A percentile compares a stretch with the other conserved stretches of the same genome.
Evolutionary conservation across 2,888 invertebrate species (phyloP).

Genomic region (Ceraclea dissimilis): DNA sequence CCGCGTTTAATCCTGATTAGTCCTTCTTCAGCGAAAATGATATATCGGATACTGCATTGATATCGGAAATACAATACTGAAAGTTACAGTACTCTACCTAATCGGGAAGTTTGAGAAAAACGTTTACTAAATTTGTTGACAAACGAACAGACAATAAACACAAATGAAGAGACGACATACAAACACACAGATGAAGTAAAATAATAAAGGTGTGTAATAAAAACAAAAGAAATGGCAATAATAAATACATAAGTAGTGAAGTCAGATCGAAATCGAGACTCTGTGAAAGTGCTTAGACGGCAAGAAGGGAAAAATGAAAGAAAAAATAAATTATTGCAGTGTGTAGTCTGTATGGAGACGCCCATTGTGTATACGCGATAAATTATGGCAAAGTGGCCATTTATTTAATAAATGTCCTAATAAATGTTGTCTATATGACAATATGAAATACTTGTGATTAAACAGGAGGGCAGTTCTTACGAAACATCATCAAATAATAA

Average conservation of each 20-base stretch:
- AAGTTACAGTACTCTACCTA: no score
- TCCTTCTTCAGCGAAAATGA: no score
- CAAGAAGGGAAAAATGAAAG: background rate
- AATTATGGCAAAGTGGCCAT: slow-evolving; percentile 4
- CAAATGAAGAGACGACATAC: background rate
- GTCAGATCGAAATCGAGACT: no score
- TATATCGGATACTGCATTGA: no score
- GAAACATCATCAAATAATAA: background rate
- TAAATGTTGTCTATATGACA: slow-evolving; percentile 7
- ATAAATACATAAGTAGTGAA: no score
- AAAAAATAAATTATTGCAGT: background rate
- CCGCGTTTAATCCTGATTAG: no score
- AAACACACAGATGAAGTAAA: no score
- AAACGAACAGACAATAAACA: background rate
- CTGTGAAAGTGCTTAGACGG: background rate
- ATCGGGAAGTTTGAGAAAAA: no score
- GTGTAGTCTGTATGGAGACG: background rate
- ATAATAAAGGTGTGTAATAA: background rate
- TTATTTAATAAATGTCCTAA: slow-evolving; percentile 9
- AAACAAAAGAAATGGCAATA: background rate
- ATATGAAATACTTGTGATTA: slow-evolving; percentile 4
- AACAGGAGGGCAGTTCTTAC: background rate
- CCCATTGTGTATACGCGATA: slow-evolving; percentile 4
- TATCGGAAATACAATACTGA: no score
- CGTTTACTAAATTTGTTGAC: no score